A percentile compares a stretch with the other conserved stretches of the same genome.
Conservation (phyloP, 2,888 invertebrate genomes). For the Erynnis tages region DNA sequence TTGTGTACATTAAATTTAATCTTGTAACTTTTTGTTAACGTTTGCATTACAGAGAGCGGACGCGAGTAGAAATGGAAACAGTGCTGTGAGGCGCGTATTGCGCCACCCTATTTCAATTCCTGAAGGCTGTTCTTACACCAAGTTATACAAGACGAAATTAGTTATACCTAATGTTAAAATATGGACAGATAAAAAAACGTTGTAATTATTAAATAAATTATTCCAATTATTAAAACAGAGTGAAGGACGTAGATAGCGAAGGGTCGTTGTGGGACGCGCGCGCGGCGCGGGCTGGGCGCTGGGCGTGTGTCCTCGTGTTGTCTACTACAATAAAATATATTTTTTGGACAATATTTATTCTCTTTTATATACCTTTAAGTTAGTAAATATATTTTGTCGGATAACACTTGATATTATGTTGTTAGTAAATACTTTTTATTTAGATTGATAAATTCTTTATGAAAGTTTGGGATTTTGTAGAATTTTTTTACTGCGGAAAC, state of each 20-base stretch:
- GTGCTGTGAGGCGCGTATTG: conserved; percentile 89
- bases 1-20: too few relatives aligned
- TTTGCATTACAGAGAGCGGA: conserved; percentile 67
- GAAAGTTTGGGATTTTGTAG: conserved; percentile 25
- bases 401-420: conserved; percentile 21
- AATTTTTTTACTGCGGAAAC: conserved; percentile 27
- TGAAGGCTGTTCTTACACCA: conserved; percentile 82
- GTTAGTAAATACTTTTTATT: conserved; percentile 16
- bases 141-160: conserved; percentile 81
- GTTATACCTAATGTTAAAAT: conserved; percentile 80
- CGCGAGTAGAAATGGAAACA: conserved; percentile 95
- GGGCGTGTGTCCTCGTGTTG: conserved; percentile 76
- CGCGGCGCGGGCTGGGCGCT: conserved; percentile 75
- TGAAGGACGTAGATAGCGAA: conserved; percentile 79
- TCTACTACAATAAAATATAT: conserved; percentile 82
- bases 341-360: conserved; percentile 74
- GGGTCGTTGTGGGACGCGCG: conserved; percentile 78
- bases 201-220: conserved; percentile 83
- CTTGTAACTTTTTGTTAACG: neutral
- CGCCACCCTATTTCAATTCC: conserved; percentile 80
- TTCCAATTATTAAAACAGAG: conserved; percentile 81
- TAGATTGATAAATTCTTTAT: conserved; percentile 13
- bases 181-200: conserved; percentile 77
- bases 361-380: conserved; percentile 35
- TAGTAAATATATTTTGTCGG: conserved; percentile 26